A percentile compares a stretch with the other conserved stretches of the same genome.
These are phyloP conservation scores for Patiria pectinifera DNA, from an alignment of 53 echinoderm and acorn worm species.

Conservation along the genomic window DNA sequence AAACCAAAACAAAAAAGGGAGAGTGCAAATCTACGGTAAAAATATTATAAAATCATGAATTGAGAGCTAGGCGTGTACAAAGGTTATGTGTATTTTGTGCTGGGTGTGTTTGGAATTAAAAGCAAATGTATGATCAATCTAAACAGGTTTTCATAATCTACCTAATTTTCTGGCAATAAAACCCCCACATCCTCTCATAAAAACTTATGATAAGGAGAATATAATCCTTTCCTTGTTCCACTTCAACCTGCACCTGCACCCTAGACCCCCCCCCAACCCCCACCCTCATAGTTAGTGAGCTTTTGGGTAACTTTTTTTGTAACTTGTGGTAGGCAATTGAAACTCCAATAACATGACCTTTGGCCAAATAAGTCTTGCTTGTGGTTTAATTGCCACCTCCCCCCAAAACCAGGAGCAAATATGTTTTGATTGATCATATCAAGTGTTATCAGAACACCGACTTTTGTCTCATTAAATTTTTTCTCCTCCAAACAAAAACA, in stretches of 20 bases:
- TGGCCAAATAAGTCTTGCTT: not conserved
- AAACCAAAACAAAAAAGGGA: too few species aligned
- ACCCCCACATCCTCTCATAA: too few species aligned
- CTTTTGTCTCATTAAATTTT: not conserved
- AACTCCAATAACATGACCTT: conserved; percentile 11
- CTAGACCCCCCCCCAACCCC: not conserved
- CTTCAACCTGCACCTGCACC: not conserved
- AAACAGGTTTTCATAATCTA: too few species aligned
- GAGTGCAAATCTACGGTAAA: too few species aligned
- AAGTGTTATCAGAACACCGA: conserved; percentile 13
- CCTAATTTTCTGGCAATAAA: too few species aligned
- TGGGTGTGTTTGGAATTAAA: too few species aligned
- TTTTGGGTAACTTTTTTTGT: not conserved
- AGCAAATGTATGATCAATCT: too few species aligned
- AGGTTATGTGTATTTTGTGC: too few species aligned
- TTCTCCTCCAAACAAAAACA: not conserved
- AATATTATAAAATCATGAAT: too few species aligned
- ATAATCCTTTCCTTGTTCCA: not conserved
- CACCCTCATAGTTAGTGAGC: not conserved
- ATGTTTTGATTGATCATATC: conserved; percentile 37
- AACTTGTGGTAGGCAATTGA: not conserved
- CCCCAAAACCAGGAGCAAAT: not conserved
- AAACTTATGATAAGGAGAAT: not conserved
- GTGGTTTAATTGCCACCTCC: not conserved
- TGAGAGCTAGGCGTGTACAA: too few species aligned